Evolutionary conservation across 2,888 invertebrate genomes (phyloP), one percentile per base, ranked within the genome.

Genomic region (Netelia virgata): DNA sequence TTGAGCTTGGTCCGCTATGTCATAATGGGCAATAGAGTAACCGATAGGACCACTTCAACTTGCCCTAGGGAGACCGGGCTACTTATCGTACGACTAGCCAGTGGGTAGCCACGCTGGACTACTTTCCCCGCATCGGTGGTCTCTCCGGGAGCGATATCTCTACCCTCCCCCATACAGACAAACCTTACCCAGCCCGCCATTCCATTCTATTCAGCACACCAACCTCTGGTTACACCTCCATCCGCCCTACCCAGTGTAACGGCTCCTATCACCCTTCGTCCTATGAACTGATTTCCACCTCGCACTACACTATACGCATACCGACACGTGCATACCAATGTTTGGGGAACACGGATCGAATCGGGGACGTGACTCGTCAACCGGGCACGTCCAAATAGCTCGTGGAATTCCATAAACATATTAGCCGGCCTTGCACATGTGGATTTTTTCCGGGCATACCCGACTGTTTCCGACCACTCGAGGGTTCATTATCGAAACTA

Each of bases 11-110:
- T 86, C 87, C 84, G 87, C 86, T 89, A 88, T 87, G 86, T 88
- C 82, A 88, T 89, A 91, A 92, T 91, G 92, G 92, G 90, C 91
- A 90, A 88, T 90, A 88, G 89, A 89, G 88, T 91, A 88, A 88
- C 90, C 89, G 91, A 91, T 91, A 91, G 89, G 88, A 87, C 89
- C 87, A 90, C 88, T 87, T 88, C 87, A 88, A 87, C 88, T 87
- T 88, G 89, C 89, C 87, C 90, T 16, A 11, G 88, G 88, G 91
- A 43, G 90, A 85, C 86, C 87, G 79, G 78, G 74, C 83, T 88
- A 82, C 84, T 86, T 84, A 75, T 72, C 86, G 77, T 64, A 55
- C 50, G 28, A 63, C 28, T 43, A 57, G 53, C 66, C 66, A 50
- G 18, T 11, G 57, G 59, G 41, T 83, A 53, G 73, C 61, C 10